Percentiles rank a stretch among this genome's conserved stretches.
phyloP scores from a whole-genome alignment of 2,797 vertebrate species.

The Staurois parvus region DNA sequence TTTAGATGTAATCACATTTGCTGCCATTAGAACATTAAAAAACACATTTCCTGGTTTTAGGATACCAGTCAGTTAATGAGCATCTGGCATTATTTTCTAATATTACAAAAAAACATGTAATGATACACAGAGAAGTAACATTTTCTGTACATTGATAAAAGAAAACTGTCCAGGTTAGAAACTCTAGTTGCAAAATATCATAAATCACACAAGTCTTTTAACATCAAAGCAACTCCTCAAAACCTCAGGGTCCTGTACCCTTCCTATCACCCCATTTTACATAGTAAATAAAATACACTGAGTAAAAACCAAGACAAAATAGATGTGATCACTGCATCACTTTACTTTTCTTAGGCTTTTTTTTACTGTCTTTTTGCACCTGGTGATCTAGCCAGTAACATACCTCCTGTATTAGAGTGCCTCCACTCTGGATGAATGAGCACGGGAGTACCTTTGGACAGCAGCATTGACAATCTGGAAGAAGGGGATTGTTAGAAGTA shows the following conservation, averaged over 20 bases:
- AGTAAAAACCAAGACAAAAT: too few species aligned
- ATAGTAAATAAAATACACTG: not conserved
- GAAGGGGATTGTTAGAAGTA: too few species aligned
- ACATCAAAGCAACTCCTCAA: conserved; percentile 8
- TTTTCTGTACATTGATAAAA: conserved; percentile 45
- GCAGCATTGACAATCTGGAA: too few species aligned
- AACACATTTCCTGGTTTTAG: conserved; percentile 54
- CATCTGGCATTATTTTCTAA: conserved; percentile 58
- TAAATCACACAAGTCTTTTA: conserved; percentile 13
- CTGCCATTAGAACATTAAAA: conserved; percentile 58
- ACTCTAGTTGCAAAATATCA: conserved; percentile 14
- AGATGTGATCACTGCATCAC: too few species aligned
- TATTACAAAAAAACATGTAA: conserved; percentile 46
- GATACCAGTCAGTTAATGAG: conserved; percentile 54
- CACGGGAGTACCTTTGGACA: too few species aligned
- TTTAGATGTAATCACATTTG: conserved; percentile 54
- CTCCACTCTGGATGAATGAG: too few species aligned
- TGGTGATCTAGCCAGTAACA: too few species aligned
- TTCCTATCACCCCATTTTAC: not conserved
- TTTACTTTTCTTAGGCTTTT: too few species aligned
- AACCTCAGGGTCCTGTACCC: not conserved
- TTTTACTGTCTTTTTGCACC: too few species aligned
- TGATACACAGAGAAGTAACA: conserved; percentile 29
- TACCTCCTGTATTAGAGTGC: too few species aligned
- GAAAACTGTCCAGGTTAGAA: conserved; percentile 14